These are phyloP conservation scores for Tenodera sinensis DNA, from an alignment of 2,888 invertebrate genomes.

Conservation along the genomic window DNA sequence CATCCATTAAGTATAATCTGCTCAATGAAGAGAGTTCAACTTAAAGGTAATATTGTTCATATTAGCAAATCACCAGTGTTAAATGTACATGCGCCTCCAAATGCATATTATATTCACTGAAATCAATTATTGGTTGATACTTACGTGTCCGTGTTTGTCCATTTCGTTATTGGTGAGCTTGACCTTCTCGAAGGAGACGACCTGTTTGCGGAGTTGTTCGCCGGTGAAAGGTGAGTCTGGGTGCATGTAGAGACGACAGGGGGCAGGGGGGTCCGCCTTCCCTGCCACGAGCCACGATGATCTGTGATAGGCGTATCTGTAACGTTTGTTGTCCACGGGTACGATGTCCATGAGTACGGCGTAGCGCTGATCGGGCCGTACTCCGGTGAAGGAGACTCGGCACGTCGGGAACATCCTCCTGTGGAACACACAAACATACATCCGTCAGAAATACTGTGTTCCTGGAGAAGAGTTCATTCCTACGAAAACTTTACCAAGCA, in stretches of 20 bases:
- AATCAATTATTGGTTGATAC: constrained; percentile 33
- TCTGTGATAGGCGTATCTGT: constrained; percentile 78
- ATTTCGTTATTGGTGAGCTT: constrained; percentile 82
- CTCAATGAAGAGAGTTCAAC: no score
- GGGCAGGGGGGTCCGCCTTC: constrained; percentile 74
- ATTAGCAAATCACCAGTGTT: no score
- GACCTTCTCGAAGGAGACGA: constrained; percentile 79
- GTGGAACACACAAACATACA: constrained; percentile 36
- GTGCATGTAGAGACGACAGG: constrained; percentile 69
- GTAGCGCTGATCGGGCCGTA: constrained; percentile 63
- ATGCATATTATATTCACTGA: no score
- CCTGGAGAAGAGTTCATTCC: no score
- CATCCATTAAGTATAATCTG: no score
- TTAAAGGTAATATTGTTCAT: no score
- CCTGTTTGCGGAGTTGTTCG: constrained; percentile 72
- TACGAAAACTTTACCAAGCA: no score
- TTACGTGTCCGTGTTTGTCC: constrained; percentile 72
- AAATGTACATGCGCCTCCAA: no score
- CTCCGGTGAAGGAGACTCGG: constrained; percentile 67
- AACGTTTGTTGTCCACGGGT: constrained; percentile 74
- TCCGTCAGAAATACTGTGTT: no score
- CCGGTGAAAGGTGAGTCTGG: constrained; percentile 79
- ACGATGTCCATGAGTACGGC: constrained; percentile 76
- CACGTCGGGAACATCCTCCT: constrained; percentile 83
- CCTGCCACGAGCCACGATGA: constrained; percentile 81